Conservation (phyloP, 2,113 vertebrate genomes). For the Chaenocephalus aceratus region DNA sequence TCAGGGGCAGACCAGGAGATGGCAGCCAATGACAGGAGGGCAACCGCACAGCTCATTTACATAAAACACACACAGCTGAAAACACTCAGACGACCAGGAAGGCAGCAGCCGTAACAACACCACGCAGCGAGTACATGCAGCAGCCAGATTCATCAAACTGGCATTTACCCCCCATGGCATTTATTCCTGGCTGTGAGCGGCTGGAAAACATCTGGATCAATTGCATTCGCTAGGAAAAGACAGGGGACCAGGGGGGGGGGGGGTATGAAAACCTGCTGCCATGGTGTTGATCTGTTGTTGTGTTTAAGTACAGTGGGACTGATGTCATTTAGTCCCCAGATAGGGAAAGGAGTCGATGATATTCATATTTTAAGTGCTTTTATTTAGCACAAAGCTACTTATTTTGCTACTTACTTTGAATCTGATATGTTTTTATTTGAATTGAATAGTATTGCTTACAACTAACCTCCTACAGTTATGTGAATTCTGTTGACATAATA, state of each 20-base stretch:
- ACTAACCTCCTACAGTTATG: too few species aligned
- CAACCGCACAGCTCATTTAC: too few species aligned
- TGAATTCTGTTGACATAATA: too few species aligned
- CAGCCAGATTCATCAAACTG: constrained; percentile 29
- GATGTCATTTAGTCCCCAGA: constrained; percentile 50
- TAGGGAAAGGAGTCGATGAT: constrained; percentile 17
- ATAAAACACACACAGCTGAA: too few species aligned
- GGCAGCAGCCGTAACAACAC: not conserved
- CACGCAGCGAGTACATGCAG: constrained; percentile 5
- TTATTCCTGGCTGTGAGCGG: not conserved
- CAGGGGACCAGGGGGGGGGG: not conserved
- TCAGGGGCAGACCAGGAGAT: too few species aligned
- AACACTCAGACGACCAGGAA: too few species aligned
- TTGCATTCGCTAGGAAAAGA: not conserved
- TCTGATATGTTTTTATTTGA: too few species aligned
- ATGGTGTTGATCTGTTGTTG: not conserved
- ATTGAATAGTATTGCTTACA: too few species aligned
- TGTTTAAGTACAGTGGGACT: constrained; percentile 9
- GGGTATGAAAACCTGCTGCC: constrained; percentile 9
- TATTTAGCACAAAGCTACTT: too few species aligned
- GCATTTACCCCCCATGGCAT: not conserved
- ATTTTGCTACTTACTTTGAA: too few species aligned
- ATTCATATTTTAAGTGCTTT: too few species aligned
- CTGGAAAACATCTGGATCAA: constrained; percentile 23
- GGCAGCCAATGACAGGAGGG: too few species aligned